Evolutionary conservation across 2,888 invertebrate species (phyloP).

Genomic region (Schizaphis graminum): DNA sequence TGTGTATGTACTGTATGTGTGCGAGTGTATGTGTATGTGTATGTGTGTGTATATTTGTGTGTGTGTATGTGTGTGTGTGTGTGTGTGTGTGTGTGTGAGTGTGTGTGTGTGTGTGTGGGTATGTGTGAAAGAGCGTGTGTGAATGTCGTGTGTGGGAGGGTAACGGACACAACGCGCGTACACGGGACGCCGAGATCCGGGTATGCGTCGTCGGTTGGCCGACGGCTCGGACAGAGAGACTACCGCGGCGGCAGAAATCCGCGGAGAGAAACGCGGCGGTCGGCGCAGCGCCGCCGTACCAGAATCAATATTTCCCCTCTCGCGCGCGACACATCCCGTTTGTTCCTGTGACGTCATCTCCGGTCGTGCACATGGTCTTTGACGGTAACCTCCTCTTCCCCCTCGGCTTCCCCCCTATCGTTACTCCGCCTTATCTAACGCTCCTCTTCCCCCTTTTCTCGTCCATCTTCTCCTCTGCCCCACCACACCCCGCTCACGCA

Average conservation of each 20-base stretch:
- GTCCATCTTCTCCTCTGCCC: background rate
- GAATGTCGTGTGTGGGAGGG: constrained; percentile 37
- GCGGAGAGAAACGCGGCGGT: constrained; percentile 62
- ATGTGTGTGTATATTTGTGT: too few species aligned
- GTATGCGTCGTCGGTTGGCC: constrained; percentile 65
- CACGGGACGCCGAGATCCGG: constrained; percentile 56
- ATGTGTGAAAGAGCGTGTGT: background rate
- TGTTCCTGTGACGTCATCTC: constrained; percentile 65
- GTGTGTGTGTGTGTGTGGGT: background rate
- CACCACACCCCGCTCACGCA: background rate
- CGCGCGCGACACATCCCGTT: constrained; percentile 61
- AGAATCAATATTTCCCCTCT: constrained; percentile 65
- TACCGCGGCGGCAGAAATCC: constrained; percentile 64
- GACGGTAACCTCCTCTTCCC: constrained; percentile 20
- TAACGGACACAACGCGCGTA: constrained; percentile 55
- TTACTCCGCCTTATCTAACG: background rate
- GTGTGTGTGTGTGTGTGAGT: background rate
- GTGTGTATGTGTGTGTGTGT: too few species aligned
- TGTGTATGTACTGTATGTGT: background rate
- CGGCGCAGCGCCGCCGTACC: constrained; percentile 65
- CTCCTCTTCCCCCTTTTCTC: background rate
- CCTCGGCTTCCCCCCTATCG: background rate
- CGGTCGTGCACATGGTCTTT: constrained; percentile 60
- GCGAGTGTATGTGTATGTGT: background rate
- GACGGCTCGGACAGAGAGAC: constrained; percentile 65